phyloP scores from a whole-genome alignment of 2,797 vertebrate genomes.

The Crossoptilon crossoptilon region DNA sequence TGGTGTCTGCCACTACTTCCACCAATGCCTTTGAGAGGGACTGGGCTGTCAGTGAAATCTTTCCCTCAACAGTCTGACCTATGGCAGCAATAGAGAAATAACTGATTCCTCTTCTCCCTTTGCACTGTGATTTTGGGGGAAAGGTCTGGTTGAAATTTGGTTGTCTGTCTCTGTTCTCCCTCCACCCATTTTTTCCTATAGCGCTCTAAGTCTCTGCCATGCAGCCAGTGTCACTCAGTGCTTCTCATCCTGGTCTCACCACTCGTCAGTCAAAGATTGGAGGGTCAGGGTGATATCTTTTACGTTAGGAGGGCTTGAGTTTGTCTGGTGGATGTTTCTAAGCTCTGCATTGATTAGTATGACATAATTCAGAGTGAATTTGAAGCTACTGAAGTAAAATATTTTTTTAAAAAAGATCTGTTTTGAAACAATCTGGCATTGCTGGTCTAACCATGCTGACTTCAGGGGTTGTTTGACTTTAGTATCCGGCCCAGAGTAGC shows the following conservation, averaged over 20 bases:
- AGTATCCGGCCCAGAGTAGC: background rate
- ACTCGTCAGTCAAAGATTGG: rapidly evolving
- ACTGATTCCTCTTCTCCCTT: background rate
- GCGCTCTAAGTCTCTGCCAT: background rate
- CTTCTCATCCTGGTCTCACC: background rate
- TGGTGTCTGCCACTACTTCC: background rate
- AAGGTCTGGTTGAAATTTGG: background rate
- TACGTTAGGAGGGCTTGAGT: background rate
- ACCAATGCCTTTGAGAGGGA: background rate
- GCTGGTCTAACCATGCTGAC: background rate
- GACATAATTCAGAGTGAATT: slow-evolving; percentile 15
- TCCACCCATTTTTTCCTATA: background rate
- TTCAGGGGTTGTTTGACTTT: background rate
- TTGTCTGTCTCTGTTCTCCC: background rate
- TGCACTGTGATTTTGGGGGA: background rate
- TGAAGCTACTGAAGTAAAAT: background rate
- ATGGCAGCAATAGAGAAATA: background rate
- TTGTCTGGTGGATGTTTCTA: background rate
- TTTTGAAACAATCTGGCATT: slow-evolving; percentile 41
- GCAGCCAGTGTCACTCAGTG: too few species aligned
- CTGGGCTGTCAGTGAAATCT: background rate
- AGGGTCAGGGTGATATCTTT: background rate
- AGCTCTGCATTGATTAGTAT: background rate
- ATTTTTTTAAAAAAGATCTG: background rate
- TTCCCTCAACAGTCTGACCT: background rate